Evolutionary conservation across 2,888 invertebrate genomes (phyloP).

Genomic region (Steinernema carpocapsae): DNA sequence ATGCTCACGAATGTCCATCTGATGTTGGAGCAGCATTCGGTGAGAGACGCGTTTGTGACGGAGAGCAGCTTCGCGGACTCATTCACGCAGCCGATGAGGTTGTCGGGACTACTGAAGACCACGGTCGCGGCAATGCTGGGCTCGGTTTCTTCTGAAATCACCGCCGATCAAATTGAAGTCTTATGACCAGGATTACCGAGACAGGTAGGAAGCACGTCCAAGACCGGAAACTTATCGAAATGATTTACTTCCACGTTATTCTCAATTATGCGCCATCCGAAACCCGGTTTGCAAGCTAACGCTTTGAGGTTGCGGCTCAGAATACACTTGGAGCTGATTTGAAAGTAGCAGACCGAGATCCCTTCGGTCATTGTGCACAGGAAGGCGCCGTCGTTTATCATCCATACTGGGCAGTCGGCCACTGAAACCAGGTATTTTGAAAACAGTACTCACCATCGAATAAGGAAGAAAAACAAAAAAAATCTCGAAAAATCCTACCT

Average conservation of each 20-base stretch:
- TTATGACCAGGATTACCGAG: not conserved
- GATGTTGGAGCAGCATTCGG: constrained; percentile 11
- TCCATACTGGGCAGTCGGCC: constrained; percentile 45
- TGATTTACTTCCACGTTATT: constrained; percentile 25
- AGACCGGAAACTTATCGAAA: constrained; percentile 4
- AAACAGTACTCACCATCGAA: too few species aligned
- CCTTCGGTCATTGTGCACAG: constrained; percentile 39
- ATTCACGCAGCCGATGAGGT: constrained; percentile 5
- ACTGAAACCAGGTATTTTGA: constrained; percentile 34
- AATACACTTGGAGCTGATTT: constrained; percentile 3
- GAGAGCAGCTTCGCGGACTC: constrained; percentile 14
- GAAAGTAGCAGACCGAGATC: constrained; percentile 43
- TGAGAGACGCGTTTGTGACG: constrained; percentile 13
- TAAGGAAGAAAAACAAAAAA: too few species aligned
- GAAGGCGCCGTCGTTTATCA: constrained; percentile 37
- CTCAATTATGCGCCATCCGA: constrained; percentile 43
- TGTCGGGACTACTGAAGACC: constrained; percentile 12
- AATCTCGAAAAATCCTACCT: too few species aligned
- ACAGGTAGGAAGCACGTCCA: constrained; percentile 2
- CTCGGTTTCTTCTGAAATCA: constrained; percentile 9
- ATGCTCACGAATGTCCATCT: constrained; percentile 17
- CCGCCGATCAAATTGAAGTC: not conserved
- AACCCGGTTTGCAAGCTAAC: constrained; percentile 45
- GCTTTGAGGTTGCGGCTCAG: constrained; percentile 41
- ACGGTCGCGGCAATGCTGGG: constrained; percentile 19